Evolutionary conservation across 1,140 invertebrate species (phyloP), one percentile per base, ranked within the genome.

Genomic region (Bombus balteatus): DNA sequence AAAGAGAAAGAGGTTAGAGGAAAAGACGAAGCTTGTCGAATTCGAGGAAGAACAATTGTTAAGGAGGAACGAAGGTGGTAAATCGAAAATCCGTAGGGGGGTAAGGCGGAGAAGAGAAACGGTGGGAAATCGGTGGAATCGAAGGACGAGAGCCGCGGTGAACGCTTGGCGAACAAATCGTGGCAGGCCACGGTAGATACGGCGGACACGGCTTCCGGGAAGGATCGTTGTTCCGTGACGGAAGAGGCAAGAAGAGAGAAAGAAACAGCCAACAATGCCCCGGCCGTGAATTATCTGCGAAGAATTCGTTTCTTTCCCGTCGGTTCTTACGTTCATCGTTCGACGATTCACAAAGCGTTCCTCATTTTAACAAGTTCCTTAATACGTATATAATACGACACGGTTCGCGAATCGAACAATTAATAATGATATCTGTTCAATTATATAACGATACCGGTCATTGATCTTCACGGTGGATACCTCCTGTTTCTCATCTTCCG

Each of bases 211-310:
- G 83, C 89, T 94, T 94, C 92, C 92, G 92, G 92, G 92, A 93
- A 92, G 89, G 92, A 88, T 90, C 92, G 89, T 91, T 91, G 92
- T 92, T 92, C 92, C 91, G 86, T 91, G 91, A 93, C 91, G 85
- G 89, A 90, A 88, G 81, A 88, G 74, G 81, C 76, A 81, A 87
- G 81, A 84, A 82, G 66, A 76, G 72, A 79, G 62, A 83, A 74
- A 90, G 89, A 79, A 84, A 87, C 32, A 41, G 53, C 76, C 76
- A 66, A 88, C 88, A 77, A 70, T 74, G 53, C 39, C 47, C 62
- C 15, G 53, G 47, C 73, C 81, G 22, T 87, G 72, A 74, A 86
- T 83, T 89, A 62, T 81, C 71, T 39, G 15, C 83, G 37, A 47
- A 34, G 71, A 81, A 80, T 90, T 28, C 74, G 41, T 70, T 81